Conservation (phyloP, 2,888 invertebrate species). For the Tryphoninae sp. region DNA sequence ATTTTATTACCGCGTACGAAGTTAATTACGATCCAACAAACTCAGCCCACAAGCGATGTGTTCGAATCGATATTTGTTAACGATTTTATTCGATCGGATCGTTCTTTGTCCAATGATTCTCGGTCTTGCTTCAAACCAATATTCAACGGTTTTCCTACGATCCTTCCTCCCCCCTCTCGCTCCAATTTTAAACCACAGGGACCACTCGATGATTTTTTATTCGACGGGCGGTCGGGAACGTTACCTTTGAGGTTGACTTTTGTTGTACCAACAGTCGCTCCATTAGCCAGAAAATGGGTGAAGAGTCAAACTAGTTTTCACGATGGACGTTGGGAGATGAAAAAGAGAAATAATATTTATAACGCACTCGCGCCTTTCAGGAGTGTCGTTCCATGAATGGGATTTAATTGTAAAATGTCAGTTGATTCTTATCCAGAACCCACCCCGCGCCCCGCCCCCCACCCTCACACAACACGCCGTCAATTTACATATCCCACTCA, state of each 20-base stretch:
- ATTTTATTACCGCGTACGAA: no score
- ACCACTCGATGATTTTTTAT: background rate
- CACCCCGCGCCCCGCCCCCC: no score
- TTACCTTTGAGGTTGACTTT: background rate
- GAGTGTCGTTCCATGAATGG: slow-evolving; percentile 59
- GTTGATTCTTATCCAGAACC: slow-evolving; percentile 62
- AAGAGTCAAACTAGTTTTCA: slow-evolving; percentile 32
- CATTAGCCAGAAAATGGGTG: background rate
- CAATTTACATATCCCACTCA: slow-evolving; percentile 72
- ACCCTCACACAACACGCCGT: no score
- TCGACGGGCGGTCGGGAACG: background rate
- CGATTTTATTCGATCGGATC: background rate
- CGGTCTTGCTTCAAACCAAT: background rate
- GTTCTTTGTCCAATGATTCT: background rate
- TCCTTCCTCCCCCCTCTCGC: no score
- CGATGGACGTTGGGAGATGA: slow-evolving; percentile 13
- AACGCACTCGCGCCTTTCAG: slow-evolving; percentile 17
- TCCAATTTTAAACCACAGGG: no score
- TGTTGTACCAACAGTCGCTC: slow-evolving; percentile 24
- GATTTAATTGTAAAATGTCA: slow-evolving; percentile 66
- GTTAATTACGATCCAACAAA: no score
- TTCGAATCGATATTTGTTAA: background rate
- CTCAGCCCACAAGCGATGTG: background rate
- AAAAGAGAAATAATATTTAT: slow-evolving; percentile 9
- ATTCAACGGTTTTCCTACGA: no score